Evolutionary conservation across 1,140 invertebrate species (phyloP).

Genomic region (Monomorium pharaonis): DNA sequence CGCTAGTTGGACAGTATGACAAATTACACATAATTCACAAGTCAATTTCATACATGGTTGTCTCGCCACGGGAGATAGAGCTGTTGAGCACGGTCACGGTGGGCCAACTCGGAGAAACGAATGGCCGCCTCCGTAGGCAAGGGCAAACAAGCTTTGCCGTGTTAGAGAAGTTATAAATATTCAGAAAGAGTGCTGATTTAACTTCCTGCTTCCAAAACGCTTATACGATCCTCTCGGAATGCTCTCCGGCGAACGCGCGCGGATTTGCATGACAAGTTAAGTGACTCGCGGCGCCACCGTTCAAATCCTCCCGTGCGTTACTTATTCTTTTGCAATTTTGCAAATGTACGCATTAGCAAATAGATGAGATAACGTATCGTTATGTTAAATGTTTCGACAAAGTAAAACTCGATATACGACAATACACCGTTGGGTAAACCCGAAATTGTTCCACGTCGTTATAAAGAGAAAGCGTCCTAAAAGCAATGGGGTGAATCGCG

Average conservation of each 20-base stretch:
- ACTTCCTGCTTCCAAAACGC: slow-evolving; percentile 33
- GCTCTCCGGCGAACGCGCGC: neutral
- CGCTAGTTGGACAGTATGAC: slow-evolving; percentile 72
- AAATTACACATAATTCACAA: slow-evolving; percentile 80
- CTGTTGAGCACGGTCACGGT: slow-evolving; percentile 59
- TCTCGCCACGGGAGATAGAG: slow-evolving; percentile 63
- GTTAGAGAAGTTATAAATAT: slow-evolving; percentile 44
- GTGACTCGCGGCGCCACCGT: neutral
- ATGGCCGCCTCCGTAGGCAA: slow-evolving; percentile 34
- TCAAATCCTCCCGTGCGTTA: neutral
- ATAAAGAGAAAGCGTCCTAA: neutral
- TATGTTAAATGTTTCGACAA: neutral
- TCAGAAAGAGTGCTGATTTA: slow-evolving; percentile 46
- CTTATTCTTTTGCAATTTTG: neutral
- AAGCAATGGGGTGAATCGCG: neutral
- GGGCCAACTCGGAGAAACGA: slow-evolving; percentile 66
- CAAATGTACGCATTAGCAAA: neutral
- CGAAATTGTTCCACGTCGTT: neutral
- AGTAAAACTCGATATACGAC: neutral
- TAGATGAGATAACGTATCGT: neutral
- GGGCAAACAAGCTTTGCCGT: slow-evolving; percentile 49
- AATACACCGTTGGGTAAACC: neutral
- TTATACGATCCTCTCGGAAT: slow-evolving; percentile 16
- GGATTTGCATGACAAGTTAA: slow-evolving; percentile 34
- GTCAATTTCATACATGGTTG: slow-evolving; percentile 79